Percentiles rank a stretch among this genome's conserved stretches.
phyloP scores from a whole-genome alignment of 92 coral and sea anemone genomes.

The Zoanthus gigantus region DNA sequence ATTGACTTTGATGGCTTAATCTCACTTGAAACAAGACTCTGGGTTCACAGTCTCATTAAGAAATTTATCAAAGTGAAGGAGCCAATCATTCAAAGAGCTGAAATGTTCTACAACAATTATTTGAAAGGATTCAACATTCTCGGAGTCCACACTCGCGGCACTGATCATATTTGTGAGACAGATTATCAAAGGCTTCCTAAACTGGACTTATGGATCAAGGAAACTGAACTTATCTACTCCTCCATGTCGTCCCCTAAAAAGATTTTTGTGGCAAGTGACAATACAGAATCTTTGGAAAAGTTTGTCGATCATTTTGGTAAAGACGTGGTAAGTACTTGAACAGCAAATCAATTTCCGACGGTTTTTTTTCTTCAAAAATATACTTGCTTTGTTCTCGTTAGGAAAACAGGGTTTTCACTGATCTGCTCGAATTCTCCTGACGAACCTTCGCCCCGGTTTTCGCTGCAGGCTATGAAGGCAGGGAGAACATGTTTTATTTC shows the following conservation, averaged over 20 bases:
- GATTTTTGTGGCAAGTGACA: conserved; percentile 23
- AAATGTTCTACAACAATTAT: conserved; percentile 2
- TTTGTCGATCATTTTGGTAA: conserved; percentile 15
- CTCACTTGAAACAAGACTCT: not conserved
- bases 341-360: not conserved
- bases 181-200: not conserved
- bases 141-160: conserved; percentile 11
- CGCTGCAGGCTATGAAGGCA: too few species aligned
- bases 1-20: conserved; percentile 10
- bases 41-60: conserved; percentile 11
- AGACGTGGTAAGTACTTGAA: conserved; percentile 9
- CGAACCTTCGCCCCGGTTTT: too few species aligned
- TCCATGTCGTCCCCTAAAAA: not conserved
- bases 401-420: too few species aligned
- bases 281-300: conserved; percentile 1
- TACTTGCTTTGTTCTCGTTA: too few species aligned
- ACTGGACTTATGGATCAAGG: not conserved
- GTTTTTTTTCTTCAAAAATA: too few species aligned
- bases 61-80: not conserved
- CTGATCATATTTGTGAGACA: conserved; percentile 15
- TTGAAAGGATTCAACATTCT: not conserved
- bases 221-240: conserved; percentile 4
- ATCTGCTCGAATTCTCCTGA: too few species aligned
- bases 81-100: not conserved
- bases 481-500: too few species aligned